A percentile compares a stretch with the other conserved stretches of the same genome.
Evolutionary conservation across 2,888 invertebrate genomes (phyloP).

Genomic region (Apoda limacodes): DNA sequence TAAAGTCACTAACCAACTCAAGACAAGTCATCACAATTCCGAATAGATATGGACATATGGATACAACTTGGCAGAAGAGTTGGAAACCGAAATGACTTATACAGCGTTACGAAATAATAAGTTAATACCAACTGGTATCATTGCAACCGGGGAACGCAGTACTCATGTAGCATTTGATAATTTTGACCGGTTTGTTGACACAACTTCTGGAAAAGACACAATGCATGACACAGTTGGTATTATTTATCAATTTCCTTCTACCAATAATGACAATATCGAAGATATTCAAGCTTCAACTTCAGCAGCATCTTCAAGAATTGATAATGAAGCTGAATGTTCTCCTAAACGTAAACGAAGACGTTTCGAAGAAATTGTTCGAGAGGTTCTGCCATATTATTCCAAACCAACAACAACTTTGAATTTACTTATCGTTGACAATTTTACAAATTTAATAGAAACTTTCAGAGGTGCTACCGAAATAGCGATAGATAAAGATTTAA

Average conservation of each 20-base stretch:
- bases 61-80: conserved; percentile 23
- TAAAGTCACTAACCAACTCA: conserved; percentile 25
- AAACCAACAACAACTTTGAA: too few relatives aligned
- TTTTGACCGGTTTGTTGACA: conserved; percentile 23
- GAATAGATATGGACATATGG: conserved; percentile 27
- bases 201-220: conserved; percentile 15
- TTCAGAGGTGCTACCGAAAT: too few relatives aligned
- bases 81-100: conserved; percentile 20
- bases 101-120: conserved; percentile 12
- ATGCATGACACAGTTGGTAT: conserved; percentile 16
- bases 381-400: too few relatives aligned
- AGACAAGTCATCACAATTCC: conserved; percentile 23
- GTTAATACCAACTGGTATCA: conserved; percentile 19
- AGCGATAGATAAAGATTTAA: too few relatives aligned
- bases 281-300: conserved; percentile 14
- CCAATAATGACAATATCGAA: conserved; percentile 15
- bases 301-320: conserved; percentile 14
- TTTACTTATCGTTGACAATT: too few relatives aligned
- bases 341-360: conserved; percentile 17
- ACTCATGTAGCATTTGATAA: too few relatives aligned
- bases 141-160: conserved; percentile 14
- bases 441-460: too few relatives aligned
- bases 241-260: conserved; percentile 21
- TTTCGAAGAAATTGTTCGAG: conserved; percentile 18
- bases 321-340: conserved; percentile 8